Conservation (phyloP, 2,797 vertebrate genomes). For the Catharus ustulatus region DNA sequence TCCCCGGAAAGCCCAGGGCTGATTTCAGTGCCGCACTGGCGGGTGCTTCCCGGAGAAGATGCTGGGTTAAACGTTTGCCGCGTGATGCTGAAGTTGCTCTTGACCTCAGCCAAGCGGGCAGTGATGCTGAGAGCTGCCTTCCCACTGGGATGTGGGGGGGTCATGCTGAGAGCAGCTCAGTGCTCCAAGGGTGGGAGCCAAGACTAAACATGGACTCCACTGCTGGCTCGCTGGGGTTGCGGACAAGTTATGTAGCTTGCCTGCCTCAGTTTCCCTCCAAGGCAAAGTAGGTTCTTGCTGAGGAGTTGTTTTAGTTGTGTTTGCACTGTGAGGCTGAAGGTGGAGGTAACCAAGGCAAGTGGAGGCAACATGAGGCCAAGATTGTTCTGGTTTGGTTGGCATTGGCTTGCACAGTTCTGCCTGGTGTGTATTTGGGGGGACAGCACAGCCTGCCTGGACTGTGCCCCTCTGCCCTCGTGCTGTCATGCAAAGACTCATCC, state of each 20-base stretch:
- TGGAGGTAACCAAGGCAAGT: neutral
- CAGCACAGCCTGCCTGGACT: neutral
- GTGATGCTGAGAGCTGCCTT: neutral
- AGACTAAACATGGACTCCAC: fast-evolving
- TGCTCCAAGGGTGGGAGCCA: neutral
- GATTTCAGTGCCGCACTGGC: neutral
- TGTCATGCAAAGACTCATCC: neutral
- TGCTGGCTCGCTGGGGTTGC: fast-evolving
- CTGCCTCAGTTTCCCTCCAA: neutral
- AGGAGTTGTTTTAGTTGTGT: neutral
- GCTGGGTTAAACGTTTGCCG: neutral
- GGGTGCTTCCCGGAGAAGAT: neutral
- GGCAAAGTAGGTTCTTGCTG: fast-evolving
- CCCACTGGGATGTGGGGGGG: fast-evolving
- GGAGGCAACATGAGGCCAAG: neutral
- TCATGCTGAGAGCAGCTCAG: neutral
- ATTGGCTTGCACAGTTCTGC: neutral
- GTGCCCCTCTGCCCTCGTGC: neutral
- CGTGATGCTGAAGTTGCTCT: neutral
- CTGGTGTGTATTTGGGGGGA: fast-evolving
- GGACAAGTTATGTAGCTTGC: fast-evolving
- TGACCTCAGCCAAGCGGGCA: neutral
- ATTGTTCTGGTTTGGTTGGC: neutral
- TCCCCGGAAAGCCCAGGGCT: constrained; percentile 26
- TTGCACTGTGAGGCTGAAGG: fast-evolving